Evolutionary conservation across 2,113 vertebrate genomes (phyloP).

Genomic region (Prionailurus bengalensis): DNA sequence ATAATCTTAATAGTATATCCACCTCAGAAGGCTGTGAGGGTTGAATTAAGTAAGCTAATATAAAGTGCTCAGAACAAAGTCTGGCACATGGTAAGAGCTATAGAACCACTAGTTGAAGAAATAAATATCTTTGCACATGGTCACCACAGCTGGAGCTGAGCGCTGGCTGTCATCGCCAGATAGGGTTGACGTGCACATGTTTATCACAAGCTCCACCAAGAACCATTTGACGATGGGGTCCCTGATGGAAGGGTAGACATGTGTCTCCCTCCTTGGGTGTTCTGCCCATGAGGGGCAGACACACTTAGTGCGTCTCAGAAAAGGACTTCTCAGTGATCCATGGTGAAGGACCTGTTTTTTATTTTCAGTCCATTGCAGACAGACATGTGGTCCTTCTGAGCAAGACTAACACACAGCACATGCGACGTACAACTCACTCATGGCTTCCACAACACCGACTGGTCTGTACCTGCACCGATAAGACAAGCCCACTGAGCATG

Average conservation of each 20-base stretch:
- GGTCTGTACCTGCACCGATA: neutral
- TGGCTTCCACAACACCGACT: neutral
- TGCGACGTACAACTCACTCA: neutral
- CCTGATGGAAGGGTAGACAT: rapidly evolving
- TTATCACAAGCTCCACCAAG: neutral
- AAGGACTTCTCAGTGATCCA: neutral
- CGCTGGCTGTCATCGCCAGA: neutral
- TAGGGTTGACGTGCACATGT: too few relatives aligned
- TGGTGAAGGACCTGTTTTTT: neutral
- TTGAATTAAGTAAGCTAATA: neutral
- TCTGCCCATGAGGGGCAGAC: neutral
- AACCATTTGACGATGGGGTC: neutral
- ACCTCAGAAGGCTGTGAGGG: neutral
- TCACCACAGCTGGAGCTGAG: neutral
- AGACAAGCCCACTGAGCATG: rapidly evolving
- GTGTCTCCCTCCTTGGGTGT: neutral
- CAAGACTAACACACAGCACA: neutral
- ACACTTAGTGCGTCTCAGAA: neutral
- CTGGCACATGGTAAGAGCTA: neutral
- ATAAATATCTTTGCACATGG: neutral
- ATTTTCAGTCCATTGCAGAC: neutral
- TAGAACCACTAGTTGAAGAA: neutral
- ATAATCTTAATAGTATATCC: neutral
- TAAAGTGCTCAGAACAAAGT: neutral
- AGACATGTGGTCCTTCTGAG: neutral